A percentile compares a stretch with the other conserved stretches of the same genome.
These are phyloP conservation scores for Meteorus colon DNA, from an alignment of 2,888 invertebrate species.

Conservation along the genomic window DNA sequence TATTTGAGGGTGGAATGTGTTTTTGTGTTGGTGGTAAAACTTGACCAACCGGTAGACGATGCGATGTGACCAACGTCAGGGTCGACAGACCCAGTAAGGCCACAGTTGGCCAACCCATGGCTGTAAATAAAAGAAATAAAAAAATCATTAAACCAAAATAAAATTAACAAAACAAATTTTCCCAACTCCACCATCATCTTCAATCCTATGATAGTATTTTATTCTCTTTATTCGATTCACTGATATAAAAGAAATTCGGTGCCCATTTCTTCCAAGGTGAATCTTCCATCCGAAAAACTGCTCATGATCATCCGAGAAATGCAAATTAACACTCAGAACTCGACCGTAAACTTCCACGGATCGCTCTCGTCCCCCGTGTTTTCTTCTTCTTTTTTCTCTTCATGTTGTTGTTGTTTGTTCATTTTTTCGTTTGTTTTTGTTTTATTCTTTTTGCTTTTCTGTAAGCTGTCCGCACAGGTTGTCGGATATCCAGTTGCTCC, in stretches of 20 bases:
- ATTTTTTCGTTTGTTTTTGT: neutral
- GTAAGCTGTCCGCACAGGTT: slow-evolving; percentile 30
- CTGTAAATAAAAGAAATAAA: slow-evolving; percentile 45
- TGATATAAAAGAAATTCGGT: neutral
- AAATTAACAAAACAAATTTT: slow-evolving; percentile 13
- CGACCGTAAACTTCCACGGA: slow-evolving; percentile 37
- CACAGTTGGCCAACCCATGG: slow-evolving; percentile 56
- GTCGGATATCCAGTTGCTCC: slow-evolving; percentile 27
- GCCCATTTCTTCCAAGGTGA: neutral
- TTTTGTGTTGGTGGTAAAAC: slow-evolving; percentile 52
- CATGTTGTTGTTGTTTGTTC: slow-evolving; percentile 6
- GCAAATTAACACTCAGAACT: slow-evolving; percentile 49
- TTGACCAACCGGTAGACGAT: slow-evolving; percentile 62
- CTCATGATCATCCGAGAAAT: slow-evolving; percentile 44
- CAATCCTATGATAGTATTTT: neutral
- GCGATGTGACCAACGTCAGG: slow-evolving; percentile 59
- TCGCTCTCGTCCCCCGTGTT: slow-evolving; percentile 19
- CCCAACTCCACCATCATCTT: neutral
- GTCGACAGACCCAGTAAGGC: slow-evolving; percentile 56
- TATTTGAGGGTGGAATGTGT: slow-evolving; percentile 52
- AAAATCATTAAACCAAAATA: neutral
- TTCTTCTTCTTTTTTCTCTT: slow-evolving; percentile 29
- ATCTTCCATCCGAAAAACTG: slow-evolving; percentile 23
- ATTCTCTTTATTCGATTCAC: neutral
- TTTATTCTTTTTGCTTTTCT: slow-evolving; percentile 22